Evolutionary conservation across 1,140 invertebrate species (phyloP).

Genomic region (Bombus impatiens): DNA sequence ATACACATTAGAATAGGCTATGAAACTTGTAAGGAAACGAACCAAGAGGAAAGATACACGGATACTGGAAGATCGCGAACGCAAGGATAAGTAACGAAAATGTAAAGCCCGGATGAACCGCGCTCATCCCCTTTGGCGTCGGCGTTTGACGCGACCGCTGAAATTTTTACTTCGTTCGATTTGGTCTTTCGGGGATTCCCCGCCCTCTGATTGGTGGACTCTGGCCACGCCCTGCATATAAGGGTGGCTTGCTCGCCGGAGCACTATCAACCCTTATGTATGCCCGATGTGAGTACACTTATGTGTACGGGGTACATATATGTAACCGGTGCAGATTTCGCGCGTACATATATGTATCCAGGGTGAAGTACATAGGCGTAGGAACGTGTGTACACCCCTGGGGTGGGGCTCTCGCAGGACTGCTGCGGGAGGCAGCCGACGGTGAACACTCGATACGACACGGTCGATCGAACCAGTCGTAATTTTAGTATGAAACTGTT

Average conservation of each 20-base stretch:
- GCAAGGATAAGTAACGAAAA: conserved; percentile 71
- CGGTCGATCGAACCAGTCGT: conserved; percentile 69
- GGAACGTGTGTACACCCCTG: conserved; percentile 60
- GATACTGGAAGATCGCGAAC: neutral
- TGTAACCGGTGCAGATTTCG: conserved; percentile 49
- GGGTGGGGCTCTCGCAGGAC: conserved; percentile 62
- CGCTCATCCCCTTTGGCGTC: conserved; percentile 74
- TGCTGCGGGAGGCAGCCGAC: conserved; percentile 10
- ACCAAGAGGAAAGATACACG: neutral
- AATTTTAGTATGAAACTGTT: conserved; percentile 60
- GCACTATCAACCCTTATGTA: conserved; percentile 77
- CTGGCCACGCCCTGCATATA: conserved; percentile 79
- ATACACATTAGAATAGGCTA: too few relatives aligned
- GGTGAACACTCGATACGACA: conserved; percentile 63
- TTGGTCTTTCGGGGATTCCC: conserved; percentile 74
- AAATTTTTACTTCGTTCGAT: conserved; percentile 79
- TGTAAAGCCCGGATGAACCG: conserved; percentile 75
- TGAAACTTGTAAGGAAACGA: too few relatives aligned
- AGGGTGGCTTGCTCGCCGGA: conserved; percentile 74
- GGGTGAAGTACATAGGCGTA: conserved; percentile 59
- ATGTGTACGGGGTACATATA: conserved; percentile 55
- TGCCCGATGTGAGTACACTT: conserved; percentile 72
- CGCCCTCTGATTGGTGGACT: conserved; percentile 76
- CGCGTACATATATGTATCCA: conserved; percentile 43
- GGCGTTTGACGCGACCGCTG: conserved; percentile 77